Conservation (phyloP, 2,113 vertebrate genomes). For the Acrocephalus kingi region DNA sequence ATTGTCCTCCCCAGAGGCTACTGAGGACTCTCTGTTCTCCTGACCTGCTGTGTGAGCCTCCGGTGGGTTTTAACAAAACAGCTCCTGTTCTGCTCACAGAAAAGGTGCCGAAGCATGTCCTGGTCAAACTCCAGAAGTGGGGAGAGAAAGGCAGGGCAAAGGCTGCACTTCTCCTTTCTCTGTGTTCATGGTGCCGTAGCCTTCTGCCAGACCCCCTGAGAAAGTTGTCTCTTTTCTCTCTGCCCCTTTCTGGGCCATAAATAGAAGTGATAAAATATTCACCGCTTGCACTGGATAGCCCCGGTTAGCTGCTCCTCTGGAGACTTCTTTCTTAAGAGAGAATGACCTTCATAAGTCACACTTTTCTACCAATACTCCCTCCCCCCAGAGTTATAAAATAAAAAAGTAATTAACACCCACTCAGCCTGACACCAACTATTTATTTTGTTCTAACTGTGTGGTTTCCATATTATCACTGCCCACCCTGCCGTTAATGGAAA, state of each 20-base stretch:
- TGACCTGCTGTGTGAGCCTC: background rate
- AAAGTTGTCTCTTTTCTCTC: background rate
- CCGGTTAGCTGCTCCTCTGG: background rate
- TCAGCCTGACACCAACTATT: conserved; percentile 80
- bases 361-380: conserved; percentile 27
- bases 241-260: background rate
- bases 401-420: conserved; percentile 81
- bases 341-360: conserved; percentile 67
- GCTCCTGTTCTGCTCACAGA: background rate
- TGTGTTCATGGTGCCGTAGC: fast-evolving
- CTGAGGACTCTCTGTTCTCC: fast-evolving
- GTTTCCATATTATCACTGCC: conserved; percentile 76
- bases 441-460: conserved; percentile 81
- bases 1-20: background rate
- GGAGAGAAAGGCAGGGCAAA: background rate
- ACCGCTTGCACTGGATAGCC: background rate
- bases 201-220: background rate
- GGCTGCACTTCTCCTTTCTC: background rate
- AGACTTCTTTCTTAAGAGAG: conserved; percentile 6
- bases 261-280: background rate
- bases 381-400: conserved; percentile 56
- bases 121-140: background rate
- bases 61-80: background rate
- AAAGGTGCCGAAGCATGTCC: background rate
- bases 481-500: conserved; percentile 83